Base-by-base conservation (phyloP, 2,888 invertebrate species). In the Geotrupes spiniger region DNA sequence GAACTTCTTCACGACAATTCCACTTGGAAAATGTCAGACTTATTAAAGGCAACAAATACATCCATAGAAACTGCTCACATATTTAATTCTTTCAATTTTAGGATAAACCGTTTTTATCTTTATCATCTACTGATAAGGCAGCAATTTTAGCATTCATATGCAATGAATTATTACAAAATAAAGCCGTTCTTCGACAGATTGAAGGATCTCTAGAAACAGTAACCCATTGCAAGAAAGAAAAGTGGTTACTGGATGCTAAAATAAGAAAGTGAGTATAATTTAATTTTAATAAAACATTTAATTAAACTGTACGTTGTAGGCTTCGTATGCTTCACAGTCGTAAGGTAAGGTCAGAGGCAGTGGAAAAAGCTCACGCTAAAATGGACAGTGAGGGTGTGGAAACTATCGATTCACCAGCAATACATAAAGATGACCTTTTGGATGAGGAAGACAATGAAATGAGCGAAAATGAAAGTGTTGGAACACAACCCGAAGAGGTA, bases 101-200 rank as follows among this genome's bases (percentile, higher is more conserved):
- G 48, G 86, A 87, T 69, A 87, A 86, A 57, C 91, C 95, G 0
- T 94, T 92, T 76, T 81, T 92, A 47, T 85, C 93, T 0, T 76
- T 97, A 2, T 87, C 84, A 68, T 84, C 94, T 1, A 88, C 89
- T 0, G 83, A 86, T 58, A 97, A 97, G 70, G 87, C 93, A 0
- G 84, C 88, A 55, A 89, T 96, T 63, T 74, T 97, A 38, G 90
- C 92, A 1, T 94, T 89, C 75, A 79, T 97, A 16, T 96, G 96
- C 75, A 92, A 97, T 73, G 96, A 98, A 72, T 78, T 98, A 59
- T 79, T 97, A 36, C 91, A 93, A 74, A 95, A 94, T 72, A 93
- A 94, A 74, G 84, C 90, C 6, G 89, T 96, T 56, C 78, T 91
- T 63, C 80, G 89, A 25, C 95, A 96, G 72, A 88, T 97, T 46